Evolutionary conservation across 2,113 vertebrate species (phyloP).

Genomic region (Nematolebias whitei): DNA sequence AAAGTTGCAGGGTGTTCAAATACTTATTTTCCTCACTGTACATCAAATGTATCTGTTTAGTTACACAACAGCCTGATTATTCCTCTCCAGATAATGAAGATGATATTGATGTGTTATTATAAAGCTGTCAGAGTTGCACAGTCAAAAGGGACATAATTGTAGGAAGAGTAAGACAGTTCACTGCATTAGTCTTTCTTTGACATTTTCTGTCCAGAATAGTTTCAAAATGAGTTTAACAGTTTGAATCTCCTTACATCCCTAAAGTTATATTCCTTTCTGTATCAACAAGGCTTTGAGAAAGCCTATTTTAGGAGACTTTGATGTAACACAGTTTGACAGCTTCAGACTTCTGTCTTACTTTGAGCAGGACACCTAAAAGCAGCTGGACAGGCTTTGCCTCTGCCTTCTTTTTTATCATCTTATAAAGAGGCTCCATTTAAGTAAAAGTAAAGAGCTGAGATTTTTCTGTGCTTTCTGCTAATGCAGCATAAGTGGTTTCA

Average conservation of each 20-base stretch:
- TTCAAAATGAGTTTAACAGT: too few species aligned
- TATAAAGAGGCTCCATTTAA: not conserved
- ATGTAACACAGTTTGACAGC: slow-evolving; percentile 21
- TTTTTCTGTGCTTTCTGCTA: slow-evolving; percentile 5
- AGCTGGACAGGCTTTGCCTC: slow-evolving; percentile 18
- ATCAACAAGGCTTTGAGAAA: slow-evolving; percentile 15
- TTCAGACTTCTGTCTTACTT: slow-evolving; percentile 13
- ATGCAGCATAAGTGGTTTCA: not conserved
- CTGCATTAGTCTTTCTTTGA: slow-evolving; percentile 40
- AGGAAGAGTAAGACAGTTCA: slow-evolving; percentile 33
- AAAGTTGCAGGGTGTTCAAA: too few species aligned
- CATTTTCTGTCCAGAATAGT: slow-evolving; percentile 34
- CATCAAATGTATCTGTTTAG: not conserved
- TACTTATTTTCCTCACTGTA: too few species aligned
- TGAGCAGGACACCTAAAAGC: slow-evolving; percentile 11
- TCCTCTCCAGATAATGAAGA: slow-evolving; percentile 13
- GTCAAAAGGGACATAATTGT: slow-evolving; percentile 40
- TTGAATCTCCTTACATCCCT: too few species aligned
- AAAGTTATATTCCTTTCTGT: slow-evolving; percentile 11
- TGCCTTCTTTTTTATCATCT: slow-evolving; percentile 2
- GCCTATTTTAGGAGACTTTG: slow-evolving; percentile 46
- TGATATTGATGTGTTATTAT: slow-evolving; percentile 22
- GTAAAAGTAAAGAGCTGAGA: slow-evolving; percentile 1
- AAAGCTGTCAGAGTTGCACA: slow-evolving; percentile 22
- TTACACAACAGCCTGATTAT: slow-evolving; percentile 1